phyloP scores from a whole-genome alignment of 2,797 vertebrate species.

The Galagoides demidoff region DNA sequence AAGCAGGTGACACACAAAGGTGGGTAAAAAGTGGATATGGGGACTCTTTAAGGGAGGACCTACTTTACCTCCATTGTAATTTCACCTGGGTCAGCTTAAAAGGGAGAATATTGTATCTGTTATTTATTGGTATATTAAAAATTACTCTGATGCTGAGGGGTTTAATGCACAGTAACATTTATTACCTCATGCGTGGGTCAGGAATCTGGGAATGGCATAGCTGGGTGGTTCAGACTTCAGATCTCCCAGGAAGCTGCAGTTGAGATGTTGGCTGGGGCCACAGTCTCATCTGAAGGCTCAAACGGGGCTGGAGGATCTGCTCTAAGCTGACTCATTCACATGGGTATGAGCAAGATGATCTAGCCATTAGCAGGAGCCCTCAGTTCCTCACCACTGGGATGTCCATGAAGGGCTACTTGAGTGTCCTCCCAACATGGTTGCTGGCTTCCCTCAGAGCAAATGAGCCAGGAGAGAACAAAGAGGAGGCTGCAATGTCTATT shows the following conservation, averaged over 20 bases:
- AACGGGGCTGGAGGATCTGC: not conserved
- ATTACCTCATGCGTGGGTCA: not conserved
- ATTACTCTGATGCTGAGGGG: not conserved
- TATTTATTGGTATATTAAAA: not conserved
- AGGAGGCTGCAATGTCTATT: not conserved
- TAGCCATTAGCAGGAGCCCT: not conserved
- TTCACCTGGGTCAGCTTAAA: not conserved
- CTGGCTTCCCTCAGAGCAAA: not conserved
- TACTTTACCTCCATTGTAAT: not conserved
- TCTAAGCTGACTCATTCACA: fast-evolving
- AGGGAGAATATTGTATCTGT: not conserved
- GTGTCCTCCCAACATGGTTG: not conserved
- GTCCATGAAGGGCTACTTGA: not conserved
- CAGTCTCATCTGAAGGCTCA: not conserved
- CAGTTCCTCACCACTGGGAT: not conserved
- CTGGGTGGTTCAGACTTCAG: not conserved
- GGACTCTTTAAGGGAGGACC: not conserved
- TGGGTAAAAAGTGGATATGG: not conserved
- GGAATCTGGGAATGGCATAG: not conserved
- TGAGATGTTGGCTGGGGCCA: not conserved
- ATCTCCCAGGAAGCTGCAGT: not conserved
- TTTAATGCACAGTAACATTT: too few relatives aligned
- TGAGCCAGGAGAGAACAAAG: not conserved
- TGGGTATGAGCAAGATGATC: not conserved
- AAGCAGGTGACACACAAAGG: not conserved